Conservation (phyloP, 92 coral and sea anemone genomes). For the Montipora capitata region DNA sequence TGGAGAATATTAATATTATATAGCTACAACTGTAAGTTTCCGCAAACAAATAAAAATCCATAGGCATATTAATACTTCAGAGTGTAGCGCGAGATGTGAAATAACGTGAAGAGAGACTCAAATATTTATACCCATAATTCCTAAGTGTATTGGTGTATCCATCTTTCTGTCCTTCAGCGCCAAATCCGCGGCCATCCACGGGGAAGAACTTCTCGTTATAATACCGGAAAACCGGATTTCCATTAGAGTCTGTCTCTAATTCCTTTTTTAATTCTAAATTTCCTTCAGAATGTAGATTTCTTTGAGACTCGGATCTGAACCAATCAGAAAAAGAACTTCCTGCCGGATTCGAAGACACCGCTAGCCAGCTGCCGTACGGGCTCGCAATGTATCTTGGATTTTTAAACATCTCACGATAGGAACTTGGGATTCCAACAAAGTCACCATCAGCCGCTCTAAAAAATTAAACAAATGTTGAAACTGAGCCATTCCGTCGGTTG, state of each 20-base stretch:
- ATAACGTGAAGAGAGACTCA: not conserved
- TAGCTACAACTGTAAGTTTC: too few relatives aligned
- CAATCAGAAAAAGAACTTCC: constrained; percentile 83
- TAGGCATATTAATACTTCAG: too few relatives aligned
- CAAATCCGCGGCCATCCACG: constrained; percentile 97
- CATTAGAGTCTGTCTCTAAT: constrained; percentile 79
- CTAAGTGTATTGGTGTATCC: constrained; percentile 92
- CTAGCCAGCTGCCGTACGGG: constrained; percentile 94
- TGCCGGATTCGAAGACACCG: constrained; percentile 65
- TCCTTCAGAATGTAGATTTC: constrained; percentile 80
- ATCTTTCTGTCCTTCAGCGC: constrained; percentile 97
- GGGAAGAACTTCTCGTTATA: constrained; percentile 88
- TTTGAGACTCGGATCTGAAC: constrained; percentile 81
- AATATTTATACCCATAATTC: constrained; percentile 87
- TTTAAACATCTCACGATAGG: constrained; percentile 69
- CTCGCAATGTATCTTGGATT: constrained; percentile 87
- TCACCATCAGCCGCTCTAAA: constrained; percentile 86
- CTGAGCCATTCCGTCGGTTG: too few relatives aligned
- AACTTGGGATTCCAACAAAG: constrained; percentile 78
- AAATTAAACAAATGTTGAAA: not conserved
- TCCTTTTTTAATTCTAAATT: constrained; percentile 75
- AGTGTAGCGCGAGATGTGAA: too few relatives aligned
- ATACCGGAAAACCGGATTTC: constrained; percentile 81
- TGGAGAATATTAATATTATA: too few relatives aligned
- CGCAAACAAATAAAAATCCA: too few relatives aligned